Evolutionary conservation across 2,888 invertebrate species (phyloP), one percentile per base, ranked within the genome.

Genomic region (Dendrolimus pini): DNA sequence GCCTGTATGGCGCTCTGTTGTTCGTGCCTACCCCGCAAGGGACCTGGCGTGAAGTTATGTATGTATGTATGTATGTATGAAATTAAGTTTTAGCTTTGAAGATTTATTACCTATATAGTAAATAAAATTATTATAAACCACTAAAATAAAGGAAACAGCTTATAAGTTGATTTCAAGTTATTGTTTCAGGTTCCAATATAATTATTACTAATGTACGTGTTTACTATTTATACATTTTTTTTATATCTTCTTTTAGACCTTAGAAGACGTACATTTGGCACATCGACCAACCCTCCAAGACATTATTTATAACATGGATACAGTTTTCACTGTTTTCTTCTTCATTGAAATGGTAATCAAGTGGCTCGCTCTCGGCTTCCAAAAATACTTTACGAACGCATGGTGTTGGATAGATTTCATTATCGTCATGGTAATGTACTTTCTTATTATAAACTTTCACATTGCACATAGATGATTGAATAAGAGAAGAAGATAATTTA

Each of bases 361-460:
- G 91, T 99, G 98, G 98, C 93, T 98, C 81, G 98, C 98, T 66
- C 94, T 98, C 79, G 99, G 99, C 74, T 98, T 98, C 88, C 96
- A 96, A 82, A 97, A 97, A 83, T 99, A 99, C 91, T 99, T 99
- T 87, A 98, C 98, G 55, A 99, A 99, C 80, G 98, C 98, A 63
- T 99, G 99, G 99, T 99, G 99, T 92, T 99, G 98, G 99, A 95
- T 99, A 75, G 99, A 99, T 92, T 99, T 99, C 91, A 95, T 98
- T 82, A 99, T 99, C 91, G 99, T 99, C 75, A 97, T 97, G 96
- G 99, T 98, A 93, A 66, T 53, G 61, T 54, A 56, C 55, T 56
- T 41, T 13, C 41, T 9, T 55, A 55, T n/a, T 55, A 14, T 30
- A 6, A 30, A 30, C 3, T 30, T 30, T 3, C 30, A 30, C 3